Evolutionary conservation across 2,888 invertebrate species (phyloP).

Genomic region (Lasioglossum oenotherae): DNA sequence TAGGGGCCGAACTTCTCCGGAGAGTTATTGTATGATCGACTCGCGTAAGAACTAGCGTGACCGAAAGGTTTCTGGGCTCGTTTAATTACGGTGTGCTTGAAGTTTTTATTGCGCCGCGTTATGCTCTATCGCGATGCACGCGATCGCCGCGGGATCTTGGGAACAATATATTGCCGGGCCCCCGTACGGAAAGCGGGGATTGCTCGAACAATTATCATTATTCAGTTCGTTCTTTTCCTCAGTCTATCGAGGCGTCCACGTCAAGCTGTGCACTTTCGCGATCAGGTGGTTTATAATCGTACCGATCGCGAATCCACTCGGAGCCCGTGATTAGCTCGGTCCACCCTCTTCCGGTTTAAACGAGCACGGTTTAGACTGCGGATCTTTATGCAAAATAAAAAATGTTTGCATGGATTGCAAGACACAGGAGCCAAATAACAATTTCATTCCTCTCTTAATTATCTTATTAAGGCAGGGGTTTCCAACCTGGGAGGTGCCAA

Average conservation of each 20-base stretch:
- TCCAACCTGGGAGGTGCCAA: too few relatives aligned
- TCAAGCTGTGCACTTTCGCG: constrained; percentile 23
- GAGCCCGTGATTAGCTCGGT: neutral
- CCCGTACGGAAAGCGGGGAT: constrained; percentile 47
- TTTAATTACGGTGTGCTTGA: constrained; percentile 64
- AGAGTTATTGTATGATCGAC: constrained; percentile 60
- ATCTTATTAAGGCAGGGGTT: too few relatives aligned
- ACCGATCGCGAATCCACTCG: neutral
- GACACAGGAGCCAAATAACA: too few relatives aligned
- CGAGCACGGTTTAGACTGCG: neutral
- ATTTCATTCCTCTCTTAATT: too few relatives aligned
- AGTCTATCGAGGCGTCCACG: neutral
- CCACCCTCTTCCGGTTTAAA: neutral
- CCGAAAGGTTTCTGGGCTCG: constrained; percentile 64
- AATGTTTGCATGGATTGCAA: too few relatives aligned
- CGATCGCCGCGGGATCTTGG: constrained; percentile 63
- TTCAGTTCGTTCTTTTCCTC: constrained; percentile 34
- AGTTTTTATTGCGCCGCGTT: constrained; percentile 67
- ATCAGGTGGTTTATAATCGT: constrained; percentile 18
- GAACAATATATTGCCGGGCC: constrained; percentile 55
- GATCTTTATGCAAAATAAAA: too few relatives aligned
- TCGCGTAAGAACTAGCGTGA: constrained; percentile 68
- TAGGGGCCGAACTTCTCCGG: constrained; percentile 51
- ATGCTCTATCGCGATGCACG: constrained; percentile 65
- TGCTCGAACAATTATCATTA: constrained; percentile 60